Percentiles rank a stretch among this genome's conserved stretches.
These are phyloP conservation scores for Pemphredon lugubris DNA, from an alignment of 2,888 invertebrate genomes.

Conservation along the genomic window DNA sequence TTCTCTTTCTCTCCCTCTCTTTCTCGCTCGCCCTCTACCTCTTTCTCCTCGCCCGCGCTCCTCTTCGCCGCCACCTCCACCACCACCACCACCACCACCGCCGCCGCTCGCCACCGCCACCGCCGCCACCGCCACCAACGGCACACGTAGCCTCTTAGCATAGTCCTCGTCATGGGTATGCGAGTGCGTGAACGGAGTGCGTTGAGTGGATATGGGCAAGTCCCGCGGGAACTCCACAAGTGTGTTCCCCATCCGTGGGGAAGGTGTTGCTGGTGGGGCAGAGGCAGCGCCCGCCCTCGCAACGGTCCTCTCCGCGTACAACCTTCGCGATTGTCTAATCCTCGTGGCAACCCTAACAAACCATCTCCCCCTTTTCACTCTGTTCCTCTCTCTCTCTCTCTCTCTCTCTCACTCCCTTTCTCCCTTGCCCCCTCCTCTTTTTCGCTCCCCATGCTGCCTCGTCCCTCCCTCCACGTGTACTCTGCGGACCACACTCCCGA, in stretches of 20 bases:
- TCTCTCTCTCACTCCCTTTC: slow-evolving; percentile 48
- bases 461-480: no score
- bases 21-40: slow-evolving; percentile 20
- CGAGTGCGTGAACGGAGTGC: slow-evolving; percentile 51
- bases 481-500: slow-evolving; percentile 64
- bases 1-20: slow-evolving; percentile 31
- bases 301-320: slow-evolving; percentile 65
- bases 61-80: slow-evolving; percentile 15
- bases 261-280: slow-evolving; percentile 78
- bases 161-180: no score
- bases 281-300: slow-evolving; percentile 71
- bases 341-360: slow-evolving; percentile 72
- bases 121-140: no score
- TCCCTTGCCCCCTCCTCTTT: slow-evolving; percentile 60
- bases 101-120: no score
- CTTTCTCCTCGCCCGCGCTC: slow-evolving; percentile 3
- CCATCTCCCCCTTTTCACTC: slow-evolving; percentile 37
- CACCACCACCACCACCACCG: slow-evolving; percentile 16
- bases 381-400: slow-evolving; percentile 30
- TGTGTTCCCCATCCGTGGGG: slow-evolving; percentile 60
- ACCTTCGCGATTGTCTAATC: slow-evolving; percentile 74
- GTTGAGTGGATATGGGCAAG: slow-evolving; percentile 46
- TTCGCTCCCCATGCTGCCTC: no score
- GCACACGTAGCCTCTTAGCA: no score
- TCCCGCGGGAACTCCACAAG: slow-evolving; percentile 61